phyloP scores from a whole-genome alignment of 35 echinoderm and acorn worm species.

The Strongylocentrotus purpuratus region DNA sequence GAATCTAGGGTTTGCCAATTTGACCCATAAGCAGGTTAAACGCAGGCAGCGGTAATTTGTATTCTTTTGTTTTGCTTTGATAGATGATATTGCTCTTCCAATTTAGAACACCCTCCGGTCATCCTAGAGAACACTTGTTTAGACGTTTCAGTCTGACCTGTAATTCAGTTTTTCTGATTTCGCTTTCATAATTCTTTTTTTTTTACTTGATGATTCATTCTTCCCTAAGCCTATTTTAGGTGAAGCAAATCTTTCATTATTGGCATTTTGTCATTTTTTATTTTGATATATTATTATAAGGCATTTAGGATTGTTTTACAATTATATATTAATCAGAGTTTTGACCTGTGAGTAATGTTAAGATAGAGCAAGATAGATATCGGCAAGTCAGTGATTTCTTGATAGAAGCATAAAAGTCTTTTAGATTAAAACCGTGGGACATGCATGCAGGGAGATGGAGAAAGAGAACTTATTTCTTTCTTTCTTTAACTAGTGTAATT shows the following conservation, averaged over 20 bases:
- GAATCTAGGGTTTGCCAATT: background rate
- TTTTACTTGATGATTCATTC: background rate
- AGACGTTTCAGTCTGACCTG: background rate
- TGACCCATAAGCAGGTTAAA: background rate
- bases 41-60: background rate
- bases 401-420: too few species aligned
- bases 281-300: background rate
- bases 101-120: background rate
- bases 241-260: background rate
- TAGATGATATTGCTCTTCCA: background rate
- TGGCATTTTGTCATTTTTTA: background rate
- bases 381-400: too few species aligned
- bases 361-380: too few species aligned
- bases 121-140: background rate
- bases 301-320: background rate
- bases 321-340: background rate
- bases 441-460: too few species aligned
- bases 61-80: background rate
- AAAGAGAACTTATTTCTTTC: too few species aligned
- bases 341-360: background rate
- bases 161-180: conserved; percentile 7
- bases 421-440: too few species aligned
- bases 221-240: background rate
- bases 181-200: background rate
- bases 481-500: too few species aligned